A percentile compares a stretch with the other conserved stretches of the same genome.
Evolutionary conservation across 2,113 vertebrate species (phyloP).

Genomic region (Oreochromis tanganicae): DNA sequence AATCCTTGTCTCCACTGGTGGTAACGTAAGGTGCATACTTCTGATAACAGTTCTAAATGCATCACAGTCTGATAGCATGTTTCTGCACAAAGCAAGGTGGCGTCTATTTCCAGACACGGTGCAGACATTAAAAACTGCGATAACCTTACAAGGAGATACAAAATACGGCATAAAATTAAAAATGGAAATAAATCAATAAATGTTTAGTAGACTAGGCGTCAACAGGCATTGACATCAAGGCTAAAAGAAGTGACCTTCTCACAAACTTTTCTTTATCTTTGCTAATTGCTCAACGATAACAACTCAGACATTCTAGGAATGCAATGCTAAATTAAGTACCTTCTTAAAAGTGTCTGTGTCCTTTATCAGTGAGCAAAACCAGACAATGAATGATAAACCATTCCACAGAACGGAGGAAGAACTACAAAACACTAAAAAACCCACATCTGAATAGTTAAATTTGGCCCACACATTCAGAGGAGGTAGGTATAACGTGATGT

Average conservation of each 20-base stretch:
- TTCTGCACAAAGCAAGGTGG: background rate
- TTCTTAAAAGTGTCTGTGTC: background rate
- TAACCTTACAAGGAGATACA: background rate
- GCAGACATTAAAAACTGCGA: background rate
- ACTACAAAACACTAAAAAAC: fast-evolving
- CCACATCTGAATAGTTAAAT: background rate
- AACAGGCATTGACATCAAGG: background rate
- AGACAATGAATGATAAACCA: background rate
- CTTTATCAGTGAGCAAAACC: background rate
- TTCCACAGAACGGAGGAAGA: background rate
- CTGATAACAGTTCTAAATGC: background rate
- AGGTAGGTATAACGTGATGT: background rate
- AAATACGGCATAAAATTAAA: background rate
- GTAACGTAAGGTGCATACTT: background rate
- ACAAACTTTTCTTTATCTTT: background rate
- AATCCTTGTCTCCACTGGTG: background rate
- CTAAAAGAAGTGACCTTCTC: background rate
- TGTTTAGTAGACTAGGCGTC: background rate
- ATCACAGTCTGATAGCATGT: background rate
- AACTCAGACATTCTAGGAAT: background rate
- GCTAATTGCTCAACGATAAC: background rate
- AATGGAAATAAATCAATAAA: background rate
- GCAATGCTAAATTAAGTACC: background rate
- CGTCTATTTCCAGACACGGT: background rate
- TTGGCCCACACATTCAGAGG: background rate